These are phyloP conservation scores for Zenarchopterus dispar DNA, from an alignment of 2,797 vertebrate genomes.

Conservation along the genomic window DNA sequence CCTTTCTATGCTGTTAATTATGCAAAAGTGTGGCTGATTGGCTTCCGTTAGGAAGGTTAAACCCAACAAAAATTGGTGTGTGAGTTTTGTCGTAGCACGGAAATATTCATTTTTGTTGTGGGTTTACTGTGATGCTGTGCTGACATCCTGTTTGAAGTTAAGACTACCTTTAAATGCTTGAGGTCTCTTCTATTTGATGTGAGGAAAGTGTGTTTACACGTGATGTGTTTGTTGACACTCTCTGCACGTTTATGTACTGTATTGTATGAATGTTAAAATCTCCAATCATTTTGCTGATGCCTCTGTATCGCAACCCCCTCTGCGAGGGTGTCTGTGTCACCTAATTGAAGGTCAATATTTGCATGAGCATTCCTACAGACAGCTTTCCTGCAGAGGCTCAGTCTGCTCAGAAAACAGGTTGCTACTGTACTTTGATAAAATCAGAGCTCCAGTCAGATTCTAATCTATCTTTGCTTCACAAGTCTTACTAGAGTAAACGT, in stretches of 20 bases:
- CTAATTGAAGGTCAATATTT: conserved; percentile 82
- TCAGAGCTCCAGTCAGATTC: conserved; percentile 57
- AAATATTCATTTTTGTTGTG: conserved; percentile 40
- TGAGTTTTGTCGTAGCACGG: neutral
- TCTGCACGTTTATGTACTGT: conserved; percentile 55
- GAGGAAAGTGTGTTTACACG: conserved; percentile 31
- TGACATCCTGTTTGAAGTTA: conserved; percentile 53
- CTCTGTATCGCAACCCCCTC: conserved; percentile 56
- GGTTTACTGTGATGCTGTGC: conserved; percentile 27
- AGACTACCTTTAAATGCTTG: conserved; percentile 21
- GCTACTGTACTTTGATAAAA: conserved; percentile 63
- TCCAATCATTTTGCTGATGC: conserved; percentile 63
- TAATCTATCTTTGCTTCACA: conserved; percentile 22
- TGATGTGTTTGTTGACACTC: conserved; percentile 42
- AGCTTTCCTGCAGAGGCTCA: conserved; percentile 43
- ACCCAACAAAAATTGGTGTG: conserved; percentile 21
- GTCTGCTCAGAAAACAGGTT: conserved; percentile 61
- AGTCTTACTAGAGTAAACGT: conserved; percentile 10
- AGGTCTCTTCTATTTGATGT: conserved; percentile 36
- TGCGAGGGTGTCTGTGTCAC: conserved; percentile 68
- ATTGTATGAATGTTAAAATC: conserved; percentile 57
- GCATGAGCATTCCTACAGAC: conserved; percentile 70
- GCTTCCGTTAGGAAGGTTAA: conserved; percentile 67
- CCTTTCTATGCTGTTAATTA: conserved; percentile 79
- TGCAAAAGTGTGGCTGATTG: conserved; percentile 68